Evolutionary conservation across 2,797 vertebrate species (phyloP).

Genomic region (Gymnothorax reevesii): DNA sequence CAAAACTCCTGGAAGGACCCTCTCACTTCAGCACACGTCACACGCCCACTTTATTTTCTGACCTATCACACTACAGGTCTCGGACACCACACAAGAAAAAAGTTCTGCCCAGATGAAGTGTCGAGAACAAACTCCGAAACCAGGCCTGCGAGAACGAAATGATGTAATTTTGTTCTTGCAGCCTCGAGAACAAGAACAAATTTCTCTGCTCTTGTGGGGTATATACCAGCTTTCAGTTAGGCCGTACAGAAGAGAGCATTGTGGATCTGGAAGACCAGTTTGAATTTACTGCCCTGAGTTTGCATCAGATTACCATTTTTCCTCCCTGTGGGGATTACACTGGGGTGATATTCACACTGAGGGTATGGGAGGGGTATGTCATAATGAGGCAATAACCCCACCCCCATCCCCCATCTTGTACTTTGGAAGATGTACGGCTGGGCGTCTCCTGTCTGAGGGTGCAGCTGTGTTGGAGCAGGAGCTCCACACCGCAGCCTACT

Average conservation of each 20-base stretch:
- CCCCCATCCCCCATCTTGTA: conserved; percentile 17
- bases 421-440: conserved; percentile 8
- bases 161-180: too few species aligned
- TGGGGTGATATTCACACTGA: conserved; percentile 44
- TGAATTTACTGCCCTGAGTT: conserved; percentile 37
- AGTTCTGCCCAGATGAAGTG: too few species aligned
- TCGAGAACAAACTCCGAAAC: too few species aligned
- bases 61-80: too few species aligned
- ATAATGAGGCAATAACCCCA: conserved; percentile 34
- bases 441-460: background rate
- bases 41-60: too few species aligned
- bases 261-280: conserved; percentile 12
- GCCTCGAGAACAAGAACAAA: too few species aligned
- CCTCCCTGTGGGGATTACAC: conserved; percentile 35
- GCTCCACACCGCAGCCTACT: background rate
- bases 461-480: background rate
- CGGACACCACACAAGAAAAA: too few species aligned
- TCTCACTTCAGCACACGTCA: too few species aligned
- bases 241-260: background rate
- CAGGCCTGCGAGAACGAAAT: too few species aligned
- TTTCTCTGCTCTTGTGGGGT: too few species aligned
- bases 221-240: too few species aligned
- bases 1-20: too few species aligned
- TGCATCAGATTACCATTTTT: conserved; percentile 18
- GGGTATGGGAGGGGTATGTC: conserved; percentile 33